Percentiles rank a stretch among this genome's conserved stretches.
phyloP scores from a whole-genome alignment of 2,797 vertebrate genomes.

The Lophius americanus region DNA sequence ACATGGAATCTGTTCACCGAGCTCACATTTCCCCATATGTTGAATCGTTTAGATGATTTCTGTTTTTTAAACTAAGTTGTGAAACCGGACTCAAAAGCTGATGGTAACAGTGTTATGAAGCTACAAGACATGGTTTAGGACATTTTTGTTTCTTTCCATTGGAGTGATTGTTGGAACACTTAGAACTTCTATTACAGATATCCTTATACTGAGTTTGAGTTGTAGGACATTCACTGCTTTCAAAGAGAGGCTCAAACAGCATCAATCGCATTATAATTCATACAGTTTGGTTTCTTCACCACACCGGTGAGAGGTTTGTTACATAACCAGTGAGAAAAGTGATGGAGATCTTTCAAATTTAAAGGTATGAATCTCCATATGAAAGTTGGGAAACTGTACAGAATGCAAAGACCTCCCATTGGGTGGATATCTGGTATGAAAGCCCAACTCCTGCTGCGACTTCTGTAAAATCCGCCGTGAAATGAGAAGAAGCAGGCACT shows the following conservation, averaged over 20 bases:
- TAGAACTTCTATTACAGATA: too few relatives aligned
- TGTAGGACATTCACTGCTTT: not conserved
- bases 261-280: not conserved
- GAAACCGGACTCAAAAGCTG: too few relatives aligned
- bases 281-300: not conserved
- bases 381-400: not conserved
- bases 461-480: not conserved
- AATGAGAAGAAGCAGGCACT: slow-evolving; percentile 27
- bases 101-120: too few relatives aligned
- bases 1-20: not conserved
- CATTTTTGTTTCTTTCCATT: too few relatives aligned
- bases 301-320: not conserved
- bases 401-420: not conserved
- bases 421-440: slow-evolving; percentile 9
- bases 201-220: too few relatives aligned
- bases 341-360: slow-evolving; percentile 15
- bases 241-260: not conserved
- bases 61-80: too few relatives aligned
- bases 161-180: too few relatives aligned
- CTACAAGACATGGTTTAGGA: too few relatives aligned
- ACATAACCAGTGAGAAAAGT: slow-evolving; percentile 4
- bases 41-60: too few relatives aligned
- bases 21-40: not conserved
- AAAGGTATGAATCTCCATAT: slow-evolving; percentile 9
- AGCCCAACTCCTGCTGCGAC: slow-evolving; percentile 4